phyloP scores from a whole-genome alignment of 2,113 vertebrate genomes.

The Mastomys coucha region DNA sequence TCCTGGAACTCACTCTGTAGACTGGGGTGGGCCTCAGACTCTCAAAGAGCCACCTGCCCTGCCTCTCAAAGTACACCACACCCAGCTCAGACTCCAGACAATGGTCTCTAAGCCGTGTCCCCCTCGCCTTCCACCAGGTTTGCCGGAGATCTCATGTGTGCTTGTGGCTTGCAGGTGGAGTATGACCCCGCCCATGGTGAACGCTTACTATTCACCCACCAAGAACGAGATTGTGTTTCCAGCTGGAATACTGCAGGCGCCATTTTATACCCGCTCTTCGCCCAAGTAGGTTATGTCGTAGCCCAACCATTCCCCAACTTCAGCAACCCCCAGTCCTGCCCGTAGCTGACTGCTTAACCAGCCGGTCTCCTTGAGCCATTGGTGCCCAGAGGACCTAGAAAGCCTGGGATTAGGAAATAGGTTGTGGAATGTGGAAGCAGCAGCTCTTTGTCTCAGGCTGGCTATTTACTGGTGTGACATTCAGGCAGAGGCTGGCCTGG shows the following conservation, averaged over 20 bases:
- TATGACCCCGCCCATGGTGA: constrained; percentile 97
- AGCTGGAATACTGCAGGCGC: constrained; percentile 96
- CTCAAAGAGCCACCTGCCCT: neutral
- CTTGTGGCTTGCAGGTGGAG: constrained; percentile 92
- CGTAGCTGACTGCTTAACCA: accelerated
- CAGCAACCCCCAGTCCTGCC: neutral
- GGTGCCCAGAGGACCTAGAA: neutral
- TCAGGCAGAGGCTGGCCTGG: neutral
- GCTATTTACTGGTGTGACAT: neutral
- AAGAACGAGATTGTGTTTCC: constrained; percentile 99
- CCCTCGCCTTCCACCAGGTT: accelerated
- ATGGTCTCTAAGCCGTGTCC: too few species aligned
- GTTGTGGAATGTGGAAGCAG: too few species aligned
- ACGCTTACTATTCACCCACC: constrained; percentile 98
- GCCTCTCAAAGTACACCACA: neutral
- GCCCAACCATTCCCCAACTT: accelerated
- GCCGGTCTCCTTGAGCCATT: neutral
- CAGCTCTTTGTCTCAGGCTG: too few species aligned
- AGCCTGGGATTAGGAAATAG: neutral
- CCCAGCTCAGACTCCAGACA: neutral
- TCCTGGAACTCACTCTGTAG: neutral
- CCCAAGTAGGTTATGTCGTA: constrained; percentile 90
- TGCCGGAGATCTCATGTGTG: accelerated
- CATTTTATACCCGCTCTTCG: constrained; percentile 93
- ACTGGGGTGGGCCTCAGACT: neutral